Evolutionary conservation across 2,113 vertebrate species (phyloP), one percentile per base, ranked within the genome.

Genomic region (Rhynchomys soricoides): DNA sequence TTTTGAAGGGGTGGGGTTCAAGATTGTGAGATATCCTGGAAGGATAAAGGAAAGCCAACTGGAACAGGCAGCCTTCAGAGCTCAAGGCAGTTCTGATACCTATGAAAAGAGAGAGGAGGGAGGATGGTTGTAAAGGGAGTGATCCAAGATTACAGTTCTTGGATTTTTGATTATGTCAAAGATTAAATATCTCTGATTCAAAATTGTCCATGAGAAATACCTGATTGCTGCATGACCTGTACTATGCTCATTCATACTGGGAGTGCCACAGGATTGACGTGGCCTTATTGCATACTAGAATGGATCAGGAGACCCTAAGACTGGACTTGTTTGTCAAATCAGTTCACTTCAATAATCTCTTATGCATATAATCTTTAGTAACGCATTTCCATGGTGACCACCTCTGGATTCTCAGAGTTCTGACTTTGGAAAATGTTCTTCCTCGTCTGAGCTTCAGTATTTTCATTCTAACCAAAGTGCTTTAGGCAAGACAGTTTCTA

Each of bases 391-490:
- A 29, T 9, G 50, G 37, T 13, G 24, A 48, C 11, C 22, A 17
- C 5, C 37, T 8, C 40, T 86, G 59, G 10, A 3, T 66, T 94
- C 64, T 77, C 40, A 52, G 40, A 19, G 73, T 29, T 62, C 86
- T 85, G 89, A 64, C 34, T 90, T 57, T 59, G 16, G 74, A 64
- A 9, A 89, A 92, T n/a, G 91, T 75, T 21, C 40, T 74, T 91
- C 15, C 37, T 70, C 43, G 24, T 19, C 71, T 88, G 64, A 86
- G 31, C 50, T 94, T 94, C 22, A 12, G 19, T 66, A 92, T 95
- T 48, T 91, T 95, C 34, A 24, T 75, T 81, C 93, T 45, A 91
- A 93, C 37, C 15, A 74, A 87, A 94, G 31, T 79, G 43, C 19
- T 66, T 83, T 21, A 24, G 19, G 12, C 7, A 62, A 66, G 89